Base-by-base conservation (phyloP, 2,797 vertebrate genomes). In the Notolepis coatsorum region DNA sequence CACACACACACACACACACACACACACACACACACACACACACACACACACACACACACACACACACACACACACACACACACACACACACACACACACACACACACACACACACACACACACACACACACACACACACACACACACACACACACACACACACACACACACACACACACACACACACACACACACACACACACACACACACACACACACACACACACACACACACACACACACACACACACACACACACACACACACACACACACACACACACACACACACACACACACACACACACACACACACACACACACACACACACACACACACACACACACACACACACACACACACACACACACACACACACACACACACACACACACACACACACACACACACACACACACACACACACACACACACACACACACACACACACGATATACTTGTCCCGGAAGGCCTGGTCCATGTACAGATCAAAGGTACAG, bases 341-440 rank as follows among this genome's bases (percentile, higher is more conserved):
- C 43, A 47, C 43, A 45, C 20, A 24, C 42, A 45, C 35, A 38
- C 35, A 38, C 35, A 38, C 39, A 42, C 39, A 42, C 39, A 42
- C 43, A 28, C 46, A 48, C 46, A n/a, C 42, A 47, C 46, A 15
- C 46, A 27, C 46, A n/a, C 13, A 48, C 46, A 25, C 46, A 48
- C 25, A 17, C 13, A 27, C 23, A 25, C 46, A 48, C 24, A 28
- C 46, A 48, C 46, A 15, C 3, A 25, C 43, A 13, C 21, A 47
- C 43, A 25, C 43, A 47, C 43, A n/a, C 23, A 25, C 21, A 47
- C 45, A 27, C 21, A 47, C 21, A 28, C 46, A 49, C 46, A 25
- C 6, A 12, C 10, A 13, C 17, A 8, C 2, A 25, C 20, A 21
- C 35, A 38, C 35, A 38, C 5, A 12, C 3, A 3, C 5, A 12